These are phyloP conservation scores for Mormyrops boulengeri DNA, from an alignment of 2,797 vertebrate genomes.

Conservation along the genomic window DNA sequence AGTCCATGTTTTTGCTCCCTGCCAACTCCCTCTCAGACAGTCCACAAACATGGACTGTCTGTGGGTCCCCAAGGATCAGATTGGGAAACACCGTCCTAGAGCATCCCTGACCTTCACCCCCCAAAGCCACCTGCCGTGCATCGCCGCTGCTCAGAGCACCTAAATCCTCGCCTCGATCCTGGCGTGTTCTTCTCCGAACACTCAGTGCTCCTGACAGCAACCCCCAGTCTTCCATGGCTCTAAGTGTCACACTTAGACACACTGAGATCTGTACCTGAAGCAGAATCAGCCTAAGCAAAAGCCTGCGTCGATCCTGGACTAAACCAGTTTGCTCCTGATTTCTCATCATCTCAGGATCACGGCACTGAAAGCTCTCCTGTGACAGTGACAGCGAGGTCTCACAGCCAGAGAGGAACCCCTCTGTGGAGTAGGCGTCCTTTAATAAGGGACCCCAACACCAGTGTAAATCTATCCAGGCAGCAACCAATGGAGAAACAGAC, in stretches of 20 bases:
- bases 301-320: background rate
- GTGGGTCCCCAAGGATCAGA: background rate
- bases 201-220: background rate
- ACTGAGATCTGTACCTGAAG: background rate
- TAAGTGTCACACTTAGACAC: background rate
- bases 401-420: background rate
- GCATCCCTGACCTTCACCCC: background rate
- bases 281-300: background rate
- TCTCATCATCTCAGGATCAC: background rate
- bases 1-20: background rate
- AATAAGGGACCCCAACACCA: background rate
- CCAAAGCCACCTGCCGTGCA: background rate
- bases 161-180: background rate
- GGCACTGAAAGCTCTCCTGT: background rate
- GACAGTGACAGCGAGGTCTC: background rate
- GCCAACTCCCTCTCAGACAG: background rate
- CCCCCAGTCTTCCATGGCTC: background rate
- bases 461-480: background rate
- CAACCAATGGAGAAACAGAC: background rate
- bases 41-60: background rate
- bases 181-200: background rate
- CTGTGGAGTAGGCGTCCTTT: background rate
- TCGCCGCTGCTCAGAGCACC: background rate
- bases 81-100: background rate
- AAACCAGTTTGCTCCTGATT: background rate